Evolutionary conservation across 2,113 vertebrate species (phyloP).

Genomic region (Microcebus griseorufus): DNA sequence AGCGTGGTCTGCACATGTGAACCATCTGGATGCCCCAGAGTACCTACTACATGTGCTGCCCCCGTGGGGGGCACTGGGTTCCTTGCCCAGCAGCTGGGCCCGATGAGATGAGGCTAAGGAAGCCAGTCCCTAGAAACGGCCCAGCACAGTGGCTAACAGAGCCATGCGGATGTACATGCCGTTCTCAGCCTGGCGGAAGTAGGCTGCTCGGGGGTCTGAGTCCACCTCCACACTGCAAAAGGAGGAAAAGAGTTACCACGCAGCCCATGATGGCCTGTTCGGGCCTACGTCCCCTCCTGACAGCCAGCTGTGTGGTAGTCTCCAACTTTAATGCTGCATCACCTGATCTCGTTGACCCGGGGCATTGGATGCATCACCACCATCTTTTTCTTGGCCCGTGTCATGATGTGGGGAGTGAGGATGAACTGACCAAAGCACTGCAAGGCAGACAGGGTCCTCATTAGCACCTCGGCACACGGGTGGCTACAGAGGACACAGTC

Average conservation of each 20-base stretch:
- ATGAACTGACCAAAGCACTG: conserved; percentile 98
- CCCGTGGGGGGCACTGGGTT: conserved; percentile 59
- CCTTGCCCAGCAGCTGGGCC: conserved; percentile 47
- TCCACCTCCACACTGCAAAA: conserved; percentile 92
- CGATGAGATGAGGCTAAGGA: not conserved
- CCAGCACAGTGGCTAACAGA: conserved; percentile 93
- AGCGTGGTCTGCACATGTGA: not conserved
- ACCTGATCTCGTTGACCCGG: conserved; percentile 98
- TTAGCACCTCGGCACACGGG: not conserved
- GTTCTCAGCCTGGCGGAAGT: conserved; percentile 97
- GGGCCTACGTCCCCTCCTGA: not conserved
- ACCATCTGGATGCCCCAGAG: not conserved
- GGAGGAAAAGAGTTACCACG: not conserved
- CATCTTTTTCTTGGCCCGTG: conserved; percentile 97
- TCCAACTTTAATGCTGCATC: accelerated
- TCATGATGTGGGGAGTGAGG: conserved; percentile 98
- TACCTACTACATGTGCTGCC: conserved; percentile 45
- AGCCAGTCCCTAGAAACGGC: conserved; percentile 82
- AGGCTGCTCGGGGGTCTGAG: conserved; percentile 94
- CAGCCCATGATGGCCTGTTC: accelerated
- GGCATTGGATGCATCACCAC: conserved; percentile 99
- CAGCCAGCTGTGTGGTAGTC: accelerated
- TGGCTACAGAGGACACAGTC: not conserved
- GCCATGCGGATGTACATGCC: conserved; percentile 99
- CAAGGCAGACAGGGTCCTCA: accelerated